Percentiles rank a stretch among this genome's conserved stretches.
phyloP scores from a whole-genome alignment of 2,113 vertebrate species.

The Eublepharis macularius region DNA sequence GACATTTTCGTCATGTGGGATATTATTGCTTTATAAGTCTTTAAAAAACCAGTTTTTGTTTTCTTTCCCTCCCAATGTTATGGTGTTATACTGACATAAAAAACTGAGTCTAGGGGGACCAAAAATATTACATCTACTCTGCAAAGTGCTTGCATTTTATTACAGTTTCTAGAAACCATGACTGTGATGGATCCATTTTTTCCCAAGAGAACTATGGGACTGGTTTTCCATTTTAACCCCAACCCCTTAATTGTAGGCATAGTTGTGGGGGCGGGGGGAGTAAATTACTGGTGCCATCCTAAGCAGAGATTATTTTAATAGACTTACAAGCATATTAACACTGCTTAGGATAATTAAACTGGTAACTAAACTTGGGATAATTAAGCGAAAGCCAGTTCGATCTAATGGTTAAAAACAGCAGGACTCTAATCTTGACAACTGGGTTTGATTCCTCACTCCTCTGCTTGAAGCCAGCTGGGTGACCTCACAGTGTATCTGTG shows the following conservation, averaged over 20 bases:
- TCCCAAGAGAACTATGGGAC: background rate
- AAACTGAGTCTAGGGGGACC: background rate
- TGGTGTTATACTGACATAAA: background rate
- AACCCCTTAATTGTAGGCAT: background rate
- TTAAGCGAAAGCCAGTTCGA: too few relatives aligned
- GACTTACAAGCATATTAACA: too few relatives aligned
- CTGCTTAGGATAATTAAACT: too few relatives aligned
- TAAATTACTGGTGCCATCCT: too few relatives aligned
- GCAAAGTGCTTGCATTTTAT: slow-evolving; percentile 42
- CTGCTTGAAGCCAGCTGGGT: too few relatives aligned
- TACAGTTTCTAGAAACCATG: slow-evolving; percentile 22
- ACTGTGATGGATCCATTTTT: background rate
- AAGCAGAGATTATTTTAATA: too few relatives aligned
- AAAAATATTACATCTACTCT: slow-evolving; percentile 1
- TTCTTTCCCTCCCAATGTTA: background rate
- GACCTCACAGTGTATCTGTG: too few relatives aligned
- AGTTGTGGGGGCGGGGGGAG: background rate
- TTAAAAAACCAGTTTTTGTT: background rate
- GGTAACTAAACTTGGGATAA: too few relatives aligned
- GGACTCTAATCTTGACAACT: too few relatives aligned
- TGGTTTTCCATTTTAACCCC: background rate
- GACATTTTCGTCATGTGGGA: background rate
- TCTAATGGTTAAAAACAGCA: too few relatives aligned
- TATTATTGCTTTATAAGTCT: too few relatives aligned
- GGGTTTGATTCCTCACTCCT: too few relatives aligned